These are phyloP conservation scores for Shargacucullia verbasci DNA, from an alignment of 2,888 invertebrate genomes.

Conservation along the genomic window DNA sequence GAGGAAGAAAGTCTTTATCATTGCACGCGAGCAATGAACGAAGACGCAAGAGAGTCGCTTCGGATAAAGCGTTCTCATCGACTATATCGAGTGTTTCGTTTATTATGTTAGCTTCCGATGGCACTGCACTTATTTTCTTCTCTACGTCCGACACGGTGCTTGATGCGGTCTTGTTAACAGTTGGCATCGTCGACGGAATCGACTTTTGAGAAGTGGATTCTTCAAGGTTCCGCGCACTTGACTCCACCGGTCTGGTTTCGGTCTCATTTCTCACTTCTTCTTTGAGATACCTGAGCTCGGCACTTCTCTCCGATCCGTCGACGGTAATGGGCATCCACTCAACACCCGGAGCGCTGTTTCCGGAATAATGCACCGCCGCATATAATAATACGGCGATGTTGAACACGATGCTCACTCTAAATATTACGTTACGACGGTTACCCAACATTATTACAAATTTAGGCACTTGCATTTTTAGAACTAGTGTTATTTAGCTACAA, in stretches of 20 bases:
- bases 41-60: constrained; percentile 75
- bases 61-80: constrained; percentile 79
- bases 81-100: constrained; percentile 77
- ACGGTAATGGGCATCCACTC: constrained; percentile 81
- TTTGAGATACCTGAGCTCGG: constrained; percentile 72
- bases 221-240: constrained; percentile 65
- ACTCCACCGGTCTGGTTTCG: constrained; percentile 65
- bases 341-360: constrained; percentile 68
- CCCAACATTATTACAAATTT: constrained; percentile 79
- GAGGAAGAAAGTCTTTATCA: constrained; percentile 89
- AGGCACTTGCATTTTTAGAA: constrained; percentile 83
- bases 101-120: constrained; percentile 73
- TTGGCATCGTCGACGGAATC: constrained; percentile 77
- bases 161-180: constrained; percentile 80
- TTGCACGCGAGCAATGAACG: constrained; percentile 89
- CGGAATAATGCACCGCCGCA: constrained; percentile 90
- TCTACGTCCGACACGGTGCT: constrained; percentile 81
- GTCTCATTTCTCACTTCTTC: constrained; percentile 66
- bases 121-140: constrained; percentile 74
- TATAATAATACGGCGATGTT: constrained; percentile 92
- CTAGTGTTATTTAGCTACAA: constrained; percentile 72
- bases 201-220: constrained; percentile 81
- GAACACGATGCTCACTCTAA: constrained; percentile 92
- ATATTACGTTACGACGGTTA: constrained; percentile 91
- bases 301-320: constrained; percentile 75